Conservation (phyloP, 2,797 vertebrate genomes). For the Acrocephalus scirpaceus region DNA sequence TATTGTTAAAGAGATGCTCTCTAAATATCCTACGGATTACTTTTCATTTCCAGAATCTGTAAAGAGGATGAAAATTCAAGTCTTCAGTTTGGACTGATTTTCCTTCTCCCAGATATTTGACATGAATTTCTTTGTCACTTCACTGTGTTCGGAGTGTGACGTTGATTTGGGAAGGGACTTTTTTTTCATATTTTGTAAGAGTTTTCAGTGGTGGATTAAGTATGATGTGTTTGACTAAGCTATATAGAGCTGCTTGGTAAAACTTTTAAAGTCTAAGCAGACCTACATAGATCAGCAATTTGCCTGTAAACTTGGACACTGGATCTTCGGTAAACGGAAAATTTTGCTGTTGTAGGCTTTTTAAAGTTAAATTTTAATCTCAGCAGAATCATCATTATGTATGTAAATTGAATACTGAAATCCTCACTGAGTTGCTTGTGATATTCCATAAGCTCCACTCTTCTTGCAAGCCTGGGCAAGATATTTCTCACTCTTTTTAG, state of each 20-base stretch:
- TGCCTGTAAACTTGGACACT: not conserved
- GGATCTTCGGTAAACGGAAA: not conserved
- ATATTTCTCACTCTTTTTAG: not conserved
- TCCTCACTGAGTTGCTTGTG: not conserved
- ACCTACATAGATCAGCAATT: not conserved
- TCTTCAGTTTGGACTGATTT: not conserved
- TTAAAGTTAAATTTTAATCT: not conserved
- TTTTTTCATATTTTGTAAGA: not conserved
- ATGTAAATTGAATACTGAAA: not conserved
- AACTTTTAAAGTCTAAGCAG: not conserved
- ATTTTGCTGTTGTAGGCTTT: not conserved
- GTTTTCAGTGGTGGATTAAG: not conserved
- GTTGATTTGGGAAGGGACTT: not conserved
- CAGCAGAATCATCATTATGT: not conserved
- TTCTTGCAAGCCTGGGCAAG: conserved; percentile 10
- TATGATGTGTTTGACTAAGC: not conserved
- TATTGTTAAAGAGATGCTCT: not conserved
- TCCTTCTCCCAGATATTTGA: not conserved
- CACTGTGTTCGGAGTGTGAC: not conserved
- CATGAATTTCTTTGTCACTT: not conserved
- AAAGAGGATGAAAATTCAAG: not conserved
- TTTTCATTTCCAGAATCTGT: not conserved
- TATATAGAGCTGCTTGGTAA: not conserved
- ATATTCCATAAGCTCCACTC: not conserved
- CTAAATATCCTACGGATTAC: not conserved